Evolutionary conservation across 2,797 vertebrate genomes (phyloP).

Genomic region (Eulemur mongoz): DNA sequence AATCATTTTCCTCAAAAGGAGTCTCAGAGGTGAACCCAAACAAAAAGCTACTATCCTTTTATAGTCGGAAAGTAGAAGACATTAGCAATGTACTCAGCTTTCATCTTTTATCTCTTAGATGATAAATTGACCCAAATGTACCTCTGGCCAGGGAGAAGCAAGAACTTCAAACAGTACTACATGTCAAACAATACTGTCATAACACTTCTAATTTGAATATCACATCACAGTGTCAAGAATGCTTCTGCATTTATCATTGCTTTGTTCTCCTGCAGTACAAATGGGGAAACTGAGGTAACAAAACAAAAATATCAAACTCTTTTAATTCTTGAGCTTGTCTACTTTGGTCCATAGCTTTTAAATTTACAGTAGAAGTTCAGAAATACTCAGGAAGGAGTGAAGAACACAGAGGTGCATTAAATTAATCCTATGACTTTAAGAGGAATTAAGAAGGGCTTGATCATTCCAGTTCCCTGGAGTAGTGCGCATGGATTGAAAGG

Average conservation of each 20-base stretch:
- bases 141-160: neutral
- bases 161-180: neutral
- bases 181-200: neutral
- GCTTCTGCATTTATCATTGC: neutral
- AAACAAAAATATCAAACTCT: neutral
- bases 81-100: neutral
- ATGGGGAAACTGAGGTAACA: neutral
- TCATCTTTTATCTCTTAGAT: slow-evolving; percentile 18
- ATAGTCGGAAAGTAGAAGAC: neutral
- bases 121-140: slow-evolving; percentile 8
- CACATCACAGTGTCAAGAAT: neutral
- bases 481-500: neutral
- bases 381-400: neutral
- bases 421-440: neutral
- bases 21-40: slow-evolving; percentile 27
- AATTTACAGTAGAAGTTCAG: neutral
- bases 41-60: neutral
- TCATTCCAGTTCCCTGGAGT: neutral
- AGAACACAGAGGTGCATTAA: neutral
- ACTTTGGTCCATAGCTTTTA: neutral
- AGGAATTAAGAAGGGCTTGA: neutral
- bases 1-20: slow-evolving; percentile 57
- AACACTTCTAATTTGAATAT: neutral
- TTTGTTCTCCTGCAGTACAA: neutral
- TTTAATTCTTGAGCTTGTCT: neutral